Conservation (phyloP, 2,888 invertebrate species). For the Xestia rhomboidea region DNA sequence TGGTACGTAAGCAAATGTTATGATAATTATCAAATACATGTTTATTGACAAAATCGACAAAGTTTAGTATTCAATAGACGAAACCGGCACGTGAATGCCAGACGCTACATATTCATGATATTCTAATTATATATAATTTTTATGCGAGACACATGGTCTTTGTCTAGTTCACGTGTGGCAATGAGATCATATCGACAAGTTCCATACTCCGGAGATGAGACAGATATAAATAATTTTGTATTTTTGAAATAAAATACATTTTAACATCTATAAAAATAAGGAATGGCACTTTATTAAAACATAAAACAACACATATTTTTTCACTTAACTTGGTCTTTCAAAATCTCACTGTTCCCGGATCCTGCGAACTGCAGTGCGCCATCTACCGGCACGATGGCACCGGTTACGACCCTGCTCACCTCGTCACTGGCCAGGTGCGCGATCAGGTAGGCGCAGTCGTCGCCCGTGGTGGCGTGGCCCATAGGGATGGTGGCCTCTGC, state of each 20-base stretch:
- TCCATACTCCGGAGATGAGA: background rate
- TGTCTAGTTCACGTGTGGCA: background rate
- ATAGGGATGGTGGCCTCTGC: slow-evolving; percentile 61
- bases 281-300: background rate
- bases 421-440: slow-evolving; percentile 94
- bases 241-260: background rate
- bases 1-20: slow-evolving; percentile 3
- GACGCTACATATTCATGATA: background rate
- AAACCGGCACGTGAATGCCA: background rate
- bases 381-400: slow-evolving; percentile 93
- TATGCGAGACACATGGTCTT: background rate
- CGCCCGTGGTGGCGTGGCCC: slow-evolving; percentile 75
- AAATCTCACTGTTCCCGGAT: slow-evolving; percentile 45
- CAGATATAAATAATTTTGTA: background rate
- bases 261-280: background rate
- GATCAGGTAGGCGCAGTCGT: slow-evolving; percentile 95
- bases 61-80: background rate
- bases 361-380: slow-evolving; percentile 66
- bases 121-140: background rate
- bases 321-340: slow-evolving; percentile 42
- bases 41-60: background rate
- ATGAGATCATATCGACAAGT: background rate
- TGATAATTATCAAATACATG: background rate
- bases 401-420: slow-evolving; percentile 66
- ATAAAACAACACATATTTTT: background rate